A percentile compares a stretch with the other conserved stretches of the same genome.
Evolutionary conservation across 2,113 vertebrate genomes (phyloP).

Genomic region (Carettochelys insculpta): DNA sequence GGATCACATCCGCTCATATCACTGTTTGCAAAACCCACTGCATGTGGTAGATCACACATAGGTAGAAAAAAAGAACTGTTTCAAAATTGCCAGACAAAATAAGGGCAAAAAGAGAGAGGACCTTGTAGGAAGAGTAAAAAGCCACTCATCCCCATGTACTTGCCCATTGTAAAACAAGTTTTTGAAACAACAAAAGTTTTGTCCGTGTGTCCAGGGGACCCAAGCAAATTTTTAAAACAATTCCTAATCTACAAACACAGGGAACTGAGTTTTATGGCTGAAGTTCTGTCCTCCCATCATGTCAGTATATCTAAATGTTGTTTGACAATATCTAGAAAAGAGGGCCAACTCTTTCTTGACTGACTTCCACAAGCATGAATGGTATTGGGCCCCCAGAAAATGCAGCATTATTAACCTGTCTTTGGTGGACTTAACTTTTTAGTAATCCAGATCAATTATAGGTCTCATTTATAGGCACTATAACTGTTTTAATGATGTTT

Average conservation of each 20-base stretch:
- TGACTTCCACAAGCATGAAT: not conserved
- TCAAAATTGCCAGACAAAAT: not conserved
- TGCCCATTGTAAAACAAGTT: not conserved
- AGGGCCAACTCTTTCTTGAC: not conserved
- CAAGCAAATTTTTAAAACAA: not conserved
- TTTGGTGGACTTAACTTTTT: not conserved
- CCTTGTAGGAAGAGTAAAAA: not conserved
- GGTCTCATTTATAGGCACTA: not conserved
- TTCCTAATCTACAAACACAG: not conserved
- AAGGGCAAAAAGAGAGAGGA: not conserved
- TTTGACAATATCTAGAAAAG: not conserved
- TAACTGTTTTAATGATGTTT: not conserved
- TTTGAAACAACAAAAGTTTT: not conserved
- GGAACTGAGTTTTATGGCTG: accelerated
- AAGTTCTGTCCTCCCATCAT: not conserved
- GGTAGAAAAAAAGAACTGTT: not conserved
- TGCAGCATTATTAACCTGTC: accelerated
- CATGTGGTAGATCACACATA: not conserved
- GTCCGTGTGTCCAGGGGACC: not conserved
- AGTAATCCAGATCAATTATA: not conserved
- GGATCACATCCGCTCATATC: too few relatives aligned
- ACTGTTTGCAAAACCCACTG: not conserved
- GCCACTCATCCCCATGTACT: too few relatives aligned
- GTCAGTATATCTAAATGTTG: not conserved
- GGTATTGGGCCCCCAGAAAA: not conserved